Evolutionary conservation across 2,113 vertebrate species (phyloP), one percentile per base, ranked within the genome.

Genomic region (Ptilorrhoa leucosticta): DNA sequence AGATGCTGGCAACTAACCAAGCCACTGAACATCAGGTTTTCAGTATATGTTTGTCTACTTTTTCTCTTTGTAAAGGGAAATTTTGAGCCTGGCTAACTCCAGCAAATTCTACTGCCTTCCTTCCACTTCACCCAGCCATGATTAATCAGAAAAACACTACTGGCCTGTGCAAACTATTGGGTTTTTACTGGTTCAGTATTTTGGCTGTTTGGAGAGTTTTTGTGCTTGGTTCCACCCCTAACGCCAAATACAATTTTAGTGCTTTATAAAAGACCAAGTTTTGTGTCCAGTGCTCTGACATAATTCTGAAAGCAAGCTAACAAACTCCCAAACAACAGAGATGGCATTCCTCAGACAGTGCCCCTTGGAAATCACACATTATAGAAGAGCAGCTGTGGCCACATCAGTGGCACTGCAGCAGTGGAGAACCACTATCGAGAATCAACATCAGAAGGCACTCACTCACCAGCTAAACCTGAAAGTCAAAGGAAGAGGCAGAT

Each of bases 311-410:
- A 4, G 5, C 1, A 4, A 85, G n/a, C 15, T 17, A 40, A 27
- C 15, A 56, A 85, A 44, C 6, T 26, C n/a, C 35, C 22, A 44
- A 82, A 1, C 10, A 31, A 1, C 17, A 40, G 22, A 0, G 0
- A 15, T 27, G 20, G 2, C 17, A 27, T 69, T 85, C 13, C 53
- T 91, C 51, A 51, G 30, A 18, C 20, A 61, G 28, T 7, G 28
- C 13, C 8, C 35, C 39, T 1, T 35, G 53, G 58, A 21, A 66
- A 39, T 3, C 0, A 0, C 44, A n/a, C 7, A 4, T 15, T 15
- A 0, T 2, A 42, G 31, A 18, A 53, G 39, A 60, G 48, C 22
- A 66, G 42, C 22, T 47, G 21, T 5, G 22, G 47, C 68, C 47
- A 35, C 47, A 7, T 6, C 28, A 61, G 28, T 23, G 57, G 33